Conservation (phyloP, 2,888 invertebrate species). For the Eupithecia exiguata region DNA sequence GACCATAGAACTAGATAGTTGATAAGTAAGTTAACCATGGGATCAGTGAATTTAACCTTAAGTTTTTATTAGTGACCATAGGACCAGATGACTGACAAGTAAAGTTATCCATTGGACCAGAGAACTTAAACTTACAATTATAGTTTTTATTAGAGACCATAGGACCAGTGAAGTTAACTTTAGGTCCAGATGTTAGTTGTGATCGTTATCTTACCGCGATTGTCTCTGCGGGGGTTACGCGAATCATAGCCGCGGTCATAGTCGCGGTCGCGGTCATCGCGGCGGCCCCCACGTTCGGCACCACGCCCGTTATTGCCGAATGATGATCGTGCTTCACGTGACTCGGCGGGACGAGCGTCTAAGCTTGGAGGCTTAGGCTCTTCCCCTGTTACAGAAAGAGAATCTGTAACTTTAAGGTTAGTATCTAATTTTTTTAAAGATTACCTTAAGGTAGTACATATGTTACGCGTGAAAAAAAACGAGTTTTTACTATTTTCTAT, state of each 20-base stretch:
- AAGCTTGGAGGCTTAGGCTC: constrained; percentile 81
- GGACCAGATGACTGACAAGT: neutral
- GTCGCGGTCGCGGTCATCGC: constrained; percentile 81
- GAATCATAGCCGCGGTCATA: constrained; percentile 84
- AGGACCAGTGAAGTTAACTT: neutral
- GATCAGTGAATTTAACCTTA: too few species aligned
- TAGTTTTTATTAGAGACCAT: neutral
- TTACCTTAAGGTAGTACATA: too few species aligned
- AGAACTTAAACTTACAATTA: neutral
- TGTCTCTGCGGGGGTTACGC: constrained; percentile 82
- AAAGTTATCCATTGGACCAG: neutral
- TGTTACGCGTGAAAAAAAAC: too few species aligned
- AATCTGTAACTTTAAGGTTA: constrained; percentile 3
- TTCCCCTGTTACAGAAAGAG: constrained; percentile 65
- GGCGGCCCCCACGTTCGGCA: constrained; percentile 81
- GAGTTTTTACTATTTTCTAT: too few species aligned
- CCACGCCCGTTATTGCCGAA: constrained; percentile 77
- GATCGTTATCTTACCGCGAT: constrained; percentile 66
- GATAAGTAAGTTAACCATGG: too few species aligned
- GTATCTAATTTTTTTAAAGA: neutral
- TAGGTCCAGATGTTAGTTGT: neutral
- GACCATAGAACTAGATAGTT: too few species aligned
- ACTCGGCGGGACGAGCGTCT: constrained; percentile 76
- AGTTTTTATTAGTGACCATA: neutral
- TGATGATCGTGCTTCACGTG: constrained; percentile 75